Evolutionary conservation across 2,888 invertebrate genomes (phyloP).

Genomic region (Rhogogaster chlorosoma): DNA sequence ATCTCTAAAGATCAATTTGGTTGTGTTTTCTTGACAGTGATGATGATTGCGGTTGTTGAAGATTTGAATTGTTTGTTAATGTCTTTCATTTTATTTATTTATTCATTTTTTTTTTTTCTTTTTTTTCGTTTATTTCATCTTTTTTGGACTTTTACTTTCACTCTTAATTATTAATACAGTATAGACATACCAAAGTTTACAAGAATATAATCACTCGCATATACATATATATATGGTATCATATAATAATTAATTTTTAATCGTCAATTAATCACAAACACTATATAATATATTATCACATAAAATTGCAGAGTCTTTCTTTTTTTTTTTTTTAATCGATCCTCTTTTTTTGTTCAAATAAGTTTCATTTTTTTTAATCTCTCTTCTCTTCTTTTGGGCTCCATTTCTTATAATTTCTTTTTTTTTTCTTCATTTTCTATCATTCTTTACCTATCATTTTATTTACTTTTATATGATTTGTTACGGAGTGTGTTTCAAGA

Average conservation of each 20-base stretch:
- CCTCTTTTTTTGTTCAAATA: slow-evolving; percentile 40
- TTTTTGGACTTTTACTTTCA: slow-evolving; percentile 45
- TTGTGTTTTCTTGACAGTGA: slow-evolving; percentile 64
- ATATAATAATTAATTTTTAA: slow-evolving; percentile 22
- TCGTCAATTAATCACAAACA: slow-evolving; percentile 29
- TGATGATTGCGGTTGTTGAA: slow-evolving; percentile 76
- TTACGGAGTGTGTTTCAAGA: slow-evolving; percentile 53
- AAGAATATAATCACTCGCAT: slow-evolving; percentile 41
- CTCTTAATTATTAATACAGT: slow-evolving; percentile 36
- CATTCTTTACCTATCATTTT: slow-evolving; percentile 1
- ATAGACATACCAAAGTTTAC: slow-evolving; percentile 34
- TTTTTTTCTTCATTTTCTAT: not conserved
- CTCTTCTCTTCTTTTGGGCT: not conserved
- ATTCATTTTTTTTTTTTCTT: slow-evolving; percentile 63
- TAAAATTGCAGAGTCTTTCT: slow-evolving; percentile 52
- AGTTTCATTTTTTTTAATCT: not conserved
- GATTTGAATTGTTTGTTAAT: slow-evolving; percentile 73
- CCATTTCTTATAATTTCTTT: slow-evolving; percentile 2
- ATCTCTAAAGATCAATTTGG: slow-evolving; percentile 58
- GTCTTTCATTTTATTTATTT: slow-evolving; percentile 65
- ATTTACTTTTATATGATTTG: slow-evolving; percentile 18
- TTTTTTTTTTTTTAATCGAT: slow-evolving; percentile 56
- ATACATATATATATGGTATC: not conserved
- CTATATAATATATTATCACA: not conserved
- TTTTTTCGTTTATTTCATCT: slow-evolving; percentile 63